Percentiles rank a stretch among this genome's conserved stretches.
These are phyloP conservation scores for Eumaeus atala DNA, from an alignment of 1,140 invertebrate species.

Conservation along the genomic window DNA sequence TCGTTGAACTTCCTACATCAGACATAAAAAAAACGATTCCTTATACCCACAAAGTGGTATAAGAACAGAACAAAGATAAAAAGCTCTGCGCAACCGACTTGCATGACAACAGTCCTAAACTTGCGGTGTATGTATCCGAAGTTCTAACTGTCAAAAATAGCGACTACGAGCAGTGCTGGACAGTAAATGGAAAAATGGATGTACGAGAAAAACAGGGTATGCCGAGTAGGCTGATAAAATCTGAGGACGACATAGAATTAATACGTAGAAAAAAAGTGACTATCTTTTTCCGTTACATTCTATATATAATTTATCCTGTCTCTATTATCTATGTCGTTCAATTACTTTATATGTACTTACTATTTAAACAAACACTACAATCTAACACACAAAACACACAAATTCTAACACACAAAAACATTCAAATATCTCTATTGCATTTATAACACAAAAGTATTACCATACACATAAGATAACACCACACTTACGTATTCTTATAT, in stretches of 20 bases:
- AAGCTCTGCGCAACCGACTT: conserved; percentile 4
- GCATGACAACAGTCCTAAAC: not conserved
- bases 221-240: conserved; percentile 10
- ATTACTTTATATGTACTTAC: too few species aligned
- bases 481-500: too few species aligned
- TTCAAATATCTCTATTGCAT: too few species aligned
- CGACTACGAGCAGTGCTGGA: conserved; percentile 16
- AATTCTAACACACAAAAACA: too few species aligned
- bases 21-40: not conserved
- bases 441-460: too few species aligned
- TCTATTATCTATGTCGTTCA: too few species aligned
- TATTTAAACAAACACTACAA: too few species aligned
- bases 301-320: too few species aligned
- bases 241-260: conserved; percentile 12
- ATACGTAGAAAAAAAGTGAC: conserved; percentile 5
- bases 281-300: too few species aligned
- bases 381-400: too few species aligned
- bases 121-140: conserved; percentile 15
- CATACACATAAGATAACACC: too few species aligned
- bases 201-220: conserved; percentile 12
- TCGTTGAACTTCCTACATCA: conserved; percentile 6
- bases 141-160: too few species aligned
- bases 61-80: conserved; percentile 12
- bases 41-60: not conserved
- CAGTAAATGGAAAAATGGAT: conserved; percentile 19